Percentiles rank a stretch among this genome's conserved stretches.
These are phyloP conservation scores for Pavo muticus DNA, from an alignment of 2,113 vertebrate genomes.

Conservation along the genomic window DNA sequence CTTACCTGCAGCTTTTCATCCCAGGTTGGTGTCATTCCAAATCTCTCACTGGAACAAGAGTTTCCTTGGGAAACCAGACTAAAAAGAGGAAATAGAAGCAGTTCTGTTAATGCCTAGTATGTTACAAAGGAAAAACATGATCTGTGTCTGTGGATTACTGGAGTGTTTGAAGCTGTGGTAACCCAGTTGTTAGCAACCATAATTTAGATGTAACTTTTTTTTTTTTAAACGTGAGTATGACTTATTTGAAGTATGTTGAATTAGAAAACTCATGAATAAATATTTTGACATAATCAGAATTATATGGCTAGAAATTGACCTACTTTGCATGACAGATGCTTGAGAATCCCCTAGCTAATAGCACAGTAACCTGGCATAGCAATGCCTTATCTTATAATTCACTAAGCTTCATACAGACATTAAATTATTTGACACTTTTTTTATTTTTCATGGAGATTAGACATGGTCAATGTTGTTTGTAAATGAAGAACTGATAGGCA, in stretches of 20 bases:
- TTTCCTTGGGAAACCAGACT: not conserved
- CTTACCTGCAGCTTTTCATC: not conserved
- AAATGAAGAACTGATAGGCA: constrained; percentile 34
- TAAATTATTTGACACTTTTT: constrained; percentile 64
- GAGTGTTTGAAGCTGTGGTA: constrained; percentile 45
- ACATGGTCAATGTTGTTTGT: constrained; percentile 63
- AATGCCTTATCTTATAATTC: constrained; percentile 50
- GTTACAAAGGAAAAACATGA: not conserved
- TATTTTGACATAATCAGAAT: constrained; percentile 80
- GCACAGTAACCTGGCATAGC: constrained; percentile 73
- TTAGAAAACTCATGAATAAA: constrained; percentile 78
- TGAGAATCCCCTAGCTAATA: constrained; percentile 75
- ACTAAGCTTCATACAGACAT: constrained; percentile 61
- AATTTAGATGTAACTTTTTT: constrained; percentile 45
- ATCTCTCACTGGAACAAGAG: not conserved
- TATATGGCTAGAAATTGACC: constrained; percentile 77
- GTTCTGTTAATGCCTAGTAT: not conserved
- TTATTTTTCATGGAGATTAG: constrained; percentile 38
- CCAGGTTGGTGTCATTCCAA: not conserved
- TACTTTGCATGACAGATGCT: constrained; percentile 77
- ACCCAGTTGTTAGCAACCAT: constrained; percentile 40
- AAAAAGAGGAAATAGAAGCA: not conserved
- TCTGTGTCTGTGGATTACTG: constrained; percentile 1
- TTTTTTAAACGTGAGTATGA: constrained; percentile 54
- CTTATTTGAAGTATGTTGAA: constrained; percentile 73